These are phyloP conservation scores for Thamnophis elegans DNA, from an alignment of 2,797 vertebrate genomes.

Conservation along the genomic window DNA sequence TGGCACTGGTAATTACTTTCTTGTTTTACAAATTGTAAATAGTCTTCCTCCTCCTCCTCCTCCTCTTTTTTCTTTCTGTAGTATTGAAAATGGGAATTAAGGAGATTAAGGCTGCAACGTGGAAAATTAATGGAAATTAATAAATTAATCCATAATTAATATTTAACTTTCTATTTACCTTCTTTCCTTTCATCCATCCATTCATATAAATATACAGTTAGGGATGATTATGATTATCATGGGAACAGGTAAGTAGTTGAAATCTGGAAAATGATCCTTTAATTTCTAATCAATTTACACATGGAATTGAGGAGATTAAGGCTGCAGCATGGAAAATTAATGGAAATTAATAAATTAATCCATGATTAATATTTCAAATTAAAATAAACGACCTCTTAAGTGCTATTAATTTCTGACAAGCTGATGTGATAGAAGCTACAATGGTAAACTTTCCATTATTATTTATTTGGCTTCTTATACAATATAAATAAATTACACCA, in stretches of 20 bases:
- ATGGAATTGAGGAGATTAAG: background rate
- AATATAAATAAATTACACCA: too few species aligned
- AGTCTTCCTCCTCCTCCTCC: background rate
- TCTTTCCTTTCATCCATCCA: background rate
- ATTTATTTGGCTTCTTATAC: background rate
- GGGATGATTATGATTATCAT: background rate
- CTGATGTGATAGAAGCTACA: background rate
- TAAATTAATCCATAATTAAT: too few species aligned
- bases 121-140: too few species aligned
- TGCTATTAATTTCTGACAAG: background rate
- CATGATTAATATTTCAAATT: background rate
- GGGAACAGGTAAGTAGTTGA: background rate
- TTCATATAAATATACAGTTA: background rate
- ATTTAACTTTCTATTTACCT: background rate
- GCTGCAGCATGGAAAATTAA: background rate
- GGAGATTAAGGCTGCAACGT: too few species aligned
- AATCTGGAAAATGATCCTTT: background rate
- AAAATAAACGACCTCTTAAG: background rate
- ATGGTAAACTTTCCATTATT: background rate
- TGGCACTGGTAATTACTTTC: background rate
- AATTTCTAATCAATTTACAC: background rate
- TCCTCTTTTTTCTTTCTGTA: background rate
- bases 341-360: background rate
- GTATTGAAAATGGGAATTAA: too few species aligned
- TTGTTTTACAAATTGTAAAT: background rate